A percentile compares a stretch with the other conserved stretches of the same genome.
Conservation (phyloP, 2,888 invertebrate species). For the Rhagium mordax region DNA sequence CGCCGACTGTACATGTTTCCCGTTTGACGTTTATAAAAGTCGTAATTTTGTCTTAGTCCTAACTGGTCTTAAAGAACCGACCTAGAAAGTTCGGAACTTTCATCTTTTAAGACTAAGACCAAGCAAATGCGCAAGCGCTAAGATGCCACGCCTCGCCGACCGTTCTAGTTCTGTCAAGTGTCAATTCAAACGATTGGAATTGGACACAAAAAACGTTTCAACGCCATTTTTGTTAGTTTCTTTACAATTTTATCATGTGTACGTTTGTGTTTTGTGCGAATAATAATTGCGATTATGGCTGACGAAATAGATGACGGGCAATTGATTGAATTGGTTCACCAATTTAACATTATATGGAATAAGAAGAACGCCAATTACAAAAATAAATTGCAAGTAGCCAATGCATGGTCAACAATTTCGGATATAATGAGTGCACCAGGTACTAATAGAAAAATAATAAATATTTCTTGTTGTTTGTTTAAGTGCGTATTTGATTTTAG, state of each 20-base stretch:
- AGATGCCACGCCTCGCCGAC: background rate
- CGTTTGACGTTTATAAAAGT: background rate
- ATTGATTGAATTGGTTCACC: background rate
- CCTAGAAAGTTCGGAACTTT: constrained; percentile 16
- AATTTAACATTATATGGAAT: background rate
- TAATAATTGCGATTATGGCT: background rate
- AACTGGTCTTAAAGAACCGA: background rate
- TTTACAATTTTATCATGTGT: no score
- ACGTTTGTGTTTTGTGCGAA: background rate
- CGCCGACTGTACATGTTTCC: background rate
- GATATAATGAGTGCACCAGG: background rate
- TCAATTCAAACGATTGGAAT: background rate
- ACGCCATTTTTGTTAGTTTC: no score
- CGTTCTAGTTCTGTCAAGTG: background rate
- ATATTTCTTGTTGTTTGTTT: background rate
- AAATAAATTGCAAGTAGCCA: background rate
- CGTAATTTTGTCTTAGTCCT: background rate
- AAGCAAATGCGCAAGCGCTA: background rate
- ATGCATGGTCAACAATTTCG: background rate
- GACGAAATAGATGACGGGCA: background rate
- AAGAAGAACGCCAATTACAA: background rate
- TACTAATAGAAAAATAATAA: background rate
- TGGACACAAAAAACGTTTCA: background rate
- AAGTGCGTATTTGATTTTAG: background rate
- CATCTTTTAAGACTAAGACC: constrained; percentile 2